Base-by-base conservation (phyloP, 2,888 invertebrate species). In the Hoplodrina ambigua region DNA sequence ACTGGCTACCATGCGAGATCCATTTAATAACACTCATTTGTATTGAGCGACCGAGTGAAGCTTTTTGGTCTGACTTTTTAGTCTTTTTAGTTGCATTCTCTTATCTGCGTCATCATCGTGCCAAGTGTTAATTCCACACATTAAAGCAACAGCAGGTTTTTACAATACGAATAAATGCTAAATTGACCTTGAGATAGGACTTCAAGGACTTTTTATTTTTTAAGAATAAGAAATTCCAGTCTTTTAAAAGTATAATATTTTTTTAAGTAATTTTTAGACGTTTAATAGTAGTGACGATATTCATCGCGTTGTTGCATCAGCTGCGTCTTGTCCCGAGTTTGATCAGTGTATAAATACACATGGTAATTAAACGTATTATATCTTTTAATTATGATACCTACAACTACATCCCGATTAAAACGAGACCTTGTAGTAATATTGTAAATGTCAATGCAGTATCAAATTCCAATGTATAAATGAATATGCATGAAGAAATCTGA, bases 281-380 rank as follows among this genome's bases (percentile, higher is more conserved):
- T 53, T 41, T 15, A 30, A 41, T 25, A 10, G 25, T 30, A 30
- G 20, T 84, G 75, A 84, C 54, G 65, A 49, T 50, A 68, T 57
- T n/a, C 54, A 57, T 17, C 25, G 58, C 37, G 33, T 60, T 70
- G 68, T 82, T 82, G 68, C 85, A 84, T 82, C 85, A 84, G 80
- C 70, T 68, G 69, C 49, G 59, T 66, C 62, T 60, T 25, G 67
- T 54, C 53, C 54, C 20, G 37, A 78, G 69, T 62, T 75, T 50
- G 55, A 67, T 64, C 30, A 68, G n/a, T 53, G 11, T 62, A 64
- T 69, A 65, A 62, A 70, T 69, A 66, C 58, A 56, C 30, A 50
- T 72, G 50, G 53, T 33, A 56, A 61, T 70, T 68, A 62, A 80
- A 64, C 37, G 37, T 49, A 53, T 41, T 65, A 56, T 56, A 78